Percentiles rank a stretch among this genome's conserved stretches.
Evolutionary conservation across 2,888 invertebrate species (phyloP).

Genomic region (Protodeltote pygarga): DNA sequence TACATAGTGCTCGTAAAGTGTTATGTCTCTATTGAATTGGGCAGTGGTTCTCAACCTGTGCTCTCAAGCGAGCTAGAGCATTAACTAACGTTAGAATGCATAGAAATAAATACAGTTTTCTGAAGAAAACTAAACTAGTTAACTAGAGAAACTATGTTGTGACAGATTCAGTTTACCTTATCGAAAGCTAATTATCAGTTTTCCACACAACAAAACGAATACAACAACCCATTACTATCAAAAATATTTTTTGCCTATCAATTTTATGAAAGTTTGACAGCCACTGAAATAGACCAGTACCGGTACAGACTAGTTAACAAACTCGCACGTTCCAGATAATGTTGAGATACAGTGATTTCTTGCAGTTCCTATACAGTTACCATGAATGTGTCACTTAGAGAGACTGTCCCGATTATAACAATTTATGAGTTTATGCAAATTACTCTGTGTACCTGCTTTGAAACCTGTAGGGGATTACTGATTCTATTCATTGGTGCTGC

Average conservation of each 20-base stretch:
- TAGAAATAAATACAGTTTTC: not conserved
- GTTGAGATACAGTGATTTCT: constrained; percentile 48
- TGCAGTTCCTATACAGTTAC: constrained; percentile 41
- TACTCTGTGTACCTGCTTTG: not conserved
- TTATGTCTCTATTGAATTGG: constrained; percentile 36
- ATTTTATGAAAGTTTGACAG: constrained; percentile 24
- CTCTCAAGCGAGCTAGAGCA: not conserved
- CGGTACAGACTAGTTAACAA: constrained; percentile 33
- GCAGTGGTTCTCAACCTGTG: constrained; percentile 19
- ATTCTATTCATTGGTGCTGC: too few species aligned
- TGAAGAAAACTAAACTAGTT: too few species aligned
- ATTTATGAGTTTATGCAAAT: not conserved
- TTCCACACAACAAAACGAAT: not conserved
- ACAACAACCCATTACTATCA: not conserved
- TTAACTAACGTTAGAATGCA: not conserved
- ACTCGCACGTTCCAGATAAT: constrained; percentile 55
- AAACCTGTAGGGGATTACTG: too few species aligned
- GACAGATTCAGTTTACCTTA: too few species aligned
- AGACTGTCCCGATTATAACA: constrained; percentile 29
- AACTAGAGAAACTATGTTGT: too few species aligned
- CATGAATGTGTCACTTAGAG: constrained; percentile 19
- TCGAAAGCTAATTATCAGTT: too few species aligned
- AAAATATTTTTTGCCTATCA: not conserved
- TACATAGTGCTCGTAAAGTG: constrained; percentile 30
- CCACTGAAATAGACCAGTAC: constrained; percentile 4